Base-by-base conservation (phyloP, 2,888 invertebrate species). In the Arrhopalites spinosus region DNA sequence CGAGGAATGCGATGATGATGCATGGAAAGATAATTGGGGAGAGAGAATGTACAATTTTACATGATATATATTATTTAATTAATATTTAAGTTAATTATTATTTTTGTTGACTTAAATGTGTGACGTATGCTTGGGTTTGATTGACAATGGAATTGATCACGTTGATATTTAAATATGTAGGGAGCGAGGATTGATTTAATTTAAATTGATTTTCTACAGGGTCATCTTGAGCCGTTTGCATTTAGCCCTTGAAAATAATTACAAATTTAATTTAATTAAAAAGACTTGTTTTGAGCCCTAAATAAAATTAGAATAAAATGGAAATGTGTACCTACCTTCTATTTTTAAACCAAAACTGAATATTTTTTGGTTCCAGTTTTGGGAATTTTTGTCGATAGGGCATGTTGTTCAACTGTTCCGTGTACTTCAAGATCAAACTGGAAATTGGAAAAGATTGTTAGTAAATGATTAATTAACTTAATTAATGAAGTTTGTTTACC, bases 341-440 rank as follows among this genome's bases (percentile, higher is more conserved):
- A 86, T 99, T 99, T 86, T 98, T 98, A 87, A 98, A 99, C 99
- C 99, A 99, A 86, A 99, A 96, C 87, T 99, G 98, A 81, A 99
- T 98, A 86, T 99, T 99, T 88, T 98, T 98, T 61, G 98, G 96
- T 86, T 98, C 98, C 79, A 99, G 88, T n/a, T 95, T 91, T 0
- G 98, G 99, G 86, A 98, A 99, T 87, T 98, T 98, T 87, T 97
- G 97, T 84, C 98, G 87, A 86, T 98, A 99, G 72, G 96, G 95
- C 92, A 97, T 96, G 80, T 93, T 90, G 86, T 99, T 99, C 83
- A 99, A 88, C 85, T 97, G 96, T 84, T 98, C 96, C 1, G 98
- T 98, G 86, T 97, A 99, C 86, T 98, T 96, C 82, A 98, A 90
- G 84, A 99, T 98, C 85, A 98, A 45, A 23, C 89, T n/a, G n/a